These are phyloP conservation scores for Venturia canescens DNA, from an alignment of 1,140 invertebrate genomes.

Conservation along the genomic window DNA sequence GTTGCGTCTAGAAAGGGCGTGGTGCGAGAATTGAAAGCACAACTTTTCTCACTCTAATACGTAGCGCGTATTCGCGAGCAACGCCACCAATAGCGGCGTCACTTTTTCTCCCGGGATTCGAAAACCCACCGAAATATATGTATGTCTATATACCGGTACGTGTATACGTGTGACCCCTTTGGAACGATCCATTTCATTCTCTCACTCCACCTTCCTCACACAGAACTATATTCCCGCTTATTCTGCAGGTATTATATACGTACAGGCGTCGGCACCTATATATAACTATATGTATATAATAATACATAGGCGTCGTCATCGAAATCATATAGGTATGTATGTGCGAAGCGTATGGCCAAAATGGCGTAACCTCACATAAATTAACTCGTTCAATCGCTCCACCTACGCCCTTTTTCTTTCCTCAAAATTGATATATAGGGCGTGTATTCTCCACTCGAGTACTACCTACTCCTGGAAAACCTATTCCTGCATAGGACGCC, in stretches of 20 bases:
- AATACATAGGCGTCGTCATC: too few relatives aligned
- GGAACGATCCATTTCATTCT: slow-evolving; percentile 22
- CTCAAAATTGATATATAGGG: background rate
- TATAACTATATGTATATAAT: background rate
- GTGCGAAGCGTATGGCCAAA: background rate
- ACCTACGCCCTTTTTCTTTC: background rate
- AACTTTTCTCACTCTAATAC: background rate
- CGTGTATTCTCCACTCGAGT: background rate
- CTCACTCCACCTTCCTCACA: background rate
- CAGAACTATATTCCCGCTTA: slow-evolving; percentile 25
- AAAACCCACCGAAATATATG: background rate
- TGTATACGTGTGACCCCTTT: background rate
- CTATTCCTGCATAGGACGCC: slow-evolving; percentile 9
- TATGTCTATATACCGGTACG: background rate
- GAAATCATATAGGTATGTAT: too few relatives aligned
- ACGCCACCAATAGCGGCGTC: background rate
- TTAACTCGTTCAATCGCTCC: background rate
- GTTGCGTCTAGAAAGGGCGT: slow-evolving; percentile 1
- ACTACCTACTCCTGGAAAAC: background rate
- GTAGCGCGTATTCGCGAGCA: background rate
- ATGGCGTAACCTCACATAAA: slow-evolving; percentile 1
- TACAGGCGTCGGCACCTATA: background rate
- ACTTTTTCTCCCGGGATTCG: slow-evolving; percentile 15
- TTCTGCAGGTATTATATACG: slow-evolving; percentile 3
- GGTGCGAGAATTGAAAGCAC: slow-evolving; percentile 13